Conservation (phyloP, 2,888 invertebrate species). For the Tanypteryx hageni region DNA sequence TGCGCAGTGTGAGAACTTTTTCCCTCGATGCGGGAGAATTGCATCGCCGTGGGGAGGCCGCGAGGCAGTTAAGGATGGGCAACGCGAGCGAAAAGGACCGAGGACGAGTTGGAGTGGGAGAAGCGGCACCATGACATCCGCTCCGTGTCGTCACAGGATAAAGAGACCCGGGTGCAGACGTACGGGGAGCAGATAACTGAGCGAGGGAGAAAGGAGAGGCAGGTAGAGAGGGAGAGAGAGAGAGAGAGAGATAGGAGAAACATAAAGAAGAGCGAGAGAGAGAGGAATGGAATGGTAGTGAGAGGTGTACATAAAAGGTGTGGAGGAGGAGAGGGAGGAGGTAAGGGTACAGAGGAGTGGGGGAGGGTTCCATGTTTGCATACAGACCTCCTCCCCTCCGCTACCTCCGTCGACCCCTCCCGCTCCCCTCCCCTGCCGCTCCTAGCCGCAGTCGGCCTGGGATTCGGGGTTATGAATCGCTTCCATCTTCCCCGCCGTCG, state of each 20-base stretch:
- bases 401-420: background rate
- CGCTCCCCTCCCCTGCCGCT: background rate
- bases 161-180: slow-evolving; percentile 36
- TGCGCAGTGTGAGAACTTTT: background rate
- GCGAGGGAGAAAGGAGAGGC: background rate
- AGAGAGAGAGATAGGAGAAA: background rate
- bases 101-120: background rate
- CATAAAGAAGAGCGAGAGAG: background rate
- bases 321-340: background rate
- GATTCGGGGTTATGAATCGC: slow-evolving; percentile 60
- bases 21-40: background rate
- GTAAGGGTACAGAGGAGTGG: slow-evolving; percentile 7
- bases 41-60: background rate
- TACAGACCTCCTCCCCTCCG: slow-evolving; percentile 17
- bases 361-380: slow-evolving; percentile 43
- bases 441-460: background rate
- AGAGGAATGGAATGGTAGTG: background rate
- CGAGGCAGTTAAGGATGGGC: background rate
- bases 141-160: slow-evolving; percentile 46
- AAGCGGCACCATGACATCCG: slow-evolving; percentile 25
- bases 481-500: slow-evolving; percentile 4
- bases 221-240: background rate
- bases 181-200: background rate
- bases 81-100: background rate
- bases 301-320: background rate